These are phyloP conservation scores for Nomia melanderi DNA, from an alignment of 1,140 invertebrate species.

Conservation along the genomic window DNA sequence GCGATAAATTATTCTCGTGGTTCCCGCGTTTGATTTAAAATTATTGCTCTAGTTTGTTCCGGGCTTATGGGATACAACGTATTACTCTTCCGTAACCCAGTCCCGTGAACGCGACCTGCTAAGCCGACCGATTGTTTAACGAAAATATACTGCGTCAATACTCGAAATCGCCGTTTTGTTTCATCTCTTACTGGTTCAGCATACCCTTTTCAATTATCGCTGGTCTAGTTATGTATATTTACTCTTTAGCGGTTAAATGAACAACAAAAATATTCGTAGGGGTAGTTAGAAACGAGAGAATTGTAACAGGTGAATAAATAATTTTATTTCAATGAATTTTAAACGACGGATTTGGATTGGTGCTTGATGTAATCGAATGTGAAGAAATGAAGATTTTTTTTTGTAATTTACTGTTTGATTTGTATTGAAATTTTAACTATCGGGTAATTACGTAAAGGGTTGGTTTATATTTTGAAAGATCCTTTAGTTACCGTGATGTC, in stretches of 20 bases:
- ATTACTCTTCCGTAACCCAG: constrained; percentile 62
- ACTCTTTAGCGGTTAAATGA: neutral
- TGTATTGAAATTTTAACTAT: too few relatives aligned
- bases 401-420: too few relatives aligned
- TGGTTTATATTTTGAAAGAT: too few relatives aligned
- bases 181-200: constrained; percentile 16
- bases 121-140: constrained; percentile 65
- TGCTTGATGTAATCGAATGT: too few relatives aligned
- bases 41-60: constrained; percentile 69
- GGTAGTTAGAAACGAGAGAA: too few relatives aligned
- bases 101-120: constrained; percentile 19
- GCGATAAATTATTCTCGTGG: constrained; percentile 68
- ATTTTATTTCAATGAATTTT: too few relatives aligned
- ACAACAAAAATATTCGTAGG: neutral
- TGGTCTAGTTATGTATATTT: neutral
- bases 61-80: constrained; percentile 64
- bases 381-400: too few relatives aligned
- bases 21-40: constrained; percentile 70
- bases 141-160: constrained; percentile 49
- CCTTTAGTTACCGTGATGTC: too few relatives aligned
- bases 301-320: too few relatives aligned
- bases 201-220: constrained; percentile 4
- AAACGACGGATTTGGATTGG: too few relatives aligned
- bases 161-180: constrained; percentile 14
- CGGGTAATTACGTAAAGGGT: too few relatives aligned